A percentile compares a stretch with the other conserved stretches of the same genome.
phyloP scores from a whole-genome alignment of 2,797 vertebrate species.

The Crenuchus spilurus region DNA sequence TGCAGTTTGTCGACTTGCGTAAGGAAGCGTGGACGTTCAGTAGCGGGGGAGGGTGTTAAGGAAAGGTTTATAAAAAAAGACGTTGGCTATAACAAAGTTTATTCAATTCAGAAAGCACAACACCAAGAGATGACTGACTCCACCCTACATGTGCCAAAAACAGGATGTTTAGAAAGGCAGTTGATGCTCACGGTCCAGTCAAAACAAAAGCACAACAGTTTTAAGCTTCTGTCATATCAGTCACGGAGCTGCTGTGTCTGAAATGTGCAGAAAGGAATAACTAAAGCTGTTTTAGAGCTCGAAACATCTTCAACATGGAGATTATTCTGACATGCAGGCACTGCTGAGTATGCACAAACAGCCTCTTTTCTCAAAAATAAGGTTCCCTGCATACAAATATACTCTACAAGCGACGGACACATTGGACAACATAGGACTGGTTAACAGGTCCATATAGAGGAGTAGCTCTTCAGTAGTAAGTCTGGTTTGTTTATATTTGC shows the following conservation, averaged over 20 bases:
- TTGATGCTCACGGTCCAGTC: neutral
- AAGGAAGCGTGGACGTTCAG: neutral
- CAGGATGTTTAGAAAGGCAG: neutral
- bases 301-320: too few relatives aligned
- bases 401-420: too few relatives aligned
- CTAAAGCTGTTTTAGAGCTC: too few relatives aligned
- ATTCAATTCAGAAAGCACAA: constrained; percentile 5
- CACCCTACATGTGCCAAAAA: neutral
- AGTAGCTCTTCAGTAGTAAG: constrained; percentile 7
- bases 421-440: too few relatives aligned
- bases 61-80: neutral
- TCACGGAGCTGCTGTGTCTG: neutral
- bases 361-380: too few relatives aligned
- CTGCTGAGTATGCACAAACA: too few relatives aligned
- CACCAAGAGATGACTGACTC: neutral
- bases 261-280: neutral
- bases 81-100: constrained; percentile 5
- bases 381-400: too few relatives aligned
- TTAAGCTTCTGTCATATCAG: neutral
- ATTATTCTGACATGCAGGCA: too few relatives aligned
- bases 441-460: neutral
- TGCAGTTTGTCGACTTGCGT: neutral
- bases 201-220: neutral
- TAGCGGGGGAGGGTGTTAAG: neutral
- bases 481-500: constrained; percentile 36